A percentile compares a stretch with the other conserved stretches of the same genome.
These are phyloP conservation scores for Clepsis dumicolana DNA, from an alignment of 2,888 invertebrate species.

Conservation along the genomic window DNA sequence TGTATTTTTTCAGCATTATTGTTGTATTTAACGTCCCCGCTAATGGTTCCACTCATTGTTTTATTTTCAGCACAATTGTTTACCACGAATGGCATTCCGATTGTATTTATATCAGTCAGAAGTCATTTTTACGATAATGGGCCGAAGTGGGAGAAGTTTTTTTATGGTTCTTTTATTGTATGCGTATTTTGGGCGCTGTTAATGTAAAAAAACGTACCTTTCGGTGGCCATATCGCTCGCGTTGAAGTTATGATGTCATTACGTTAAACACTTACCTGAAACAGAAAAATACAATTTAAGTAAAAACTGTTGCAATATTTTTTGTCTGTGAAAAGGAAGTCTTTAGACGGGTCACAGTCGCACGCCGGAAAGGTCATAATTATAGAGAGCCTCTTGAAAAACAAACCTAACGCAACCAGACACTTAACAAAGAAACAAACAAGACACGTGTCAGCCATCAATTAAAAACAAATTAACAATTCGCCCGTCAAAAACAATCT, in stretches of 20 bases:
- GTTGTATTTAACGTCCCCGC: neutral
- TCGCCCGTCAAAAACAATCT: constrained; percentile 65
- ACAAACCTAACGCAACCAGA: neutral
- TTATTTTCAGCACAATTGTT: constrained; percentile 14
- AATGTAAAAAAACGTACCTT: constrained; percentile 15
- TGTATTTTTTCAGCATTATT: neutral
- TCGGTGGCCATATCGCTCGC: neutral
- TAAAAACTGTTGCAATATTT: neutral
- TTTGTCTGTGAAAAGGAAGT: too few relatives aligned
- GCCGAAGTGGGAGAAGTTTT: neutral
- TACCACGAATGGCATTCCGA: constrained; percentile 5
- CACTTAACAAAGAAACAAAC: constrained; percentile 45
- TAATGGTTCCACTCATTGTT: neutral
- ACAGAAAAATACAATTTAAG: constrained; percentile 14
- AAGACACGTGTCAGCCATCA: constrained; percentile 63
- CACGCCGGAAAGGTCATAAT: neutral
- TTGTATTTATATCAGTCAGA: constrained; percentile 12
- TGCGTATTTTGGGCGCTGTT: neutral
- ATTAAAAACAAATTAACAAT: constrained; percentile 77
- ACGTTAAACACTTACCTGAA: constrained; percentile 27
- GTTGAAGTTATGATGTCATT: neutral
- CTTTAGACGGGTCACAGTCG: neutral
- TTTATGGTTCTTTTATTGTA: neutral
- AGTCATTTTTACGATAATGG: constrained; percentile 30
- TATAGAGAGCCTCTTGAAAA: neutral